Base-by-base conservation (phyloP, 37 sponge, comb jelly and placozoan genomes). In the Diacarnus erythraeanus region DNA sequence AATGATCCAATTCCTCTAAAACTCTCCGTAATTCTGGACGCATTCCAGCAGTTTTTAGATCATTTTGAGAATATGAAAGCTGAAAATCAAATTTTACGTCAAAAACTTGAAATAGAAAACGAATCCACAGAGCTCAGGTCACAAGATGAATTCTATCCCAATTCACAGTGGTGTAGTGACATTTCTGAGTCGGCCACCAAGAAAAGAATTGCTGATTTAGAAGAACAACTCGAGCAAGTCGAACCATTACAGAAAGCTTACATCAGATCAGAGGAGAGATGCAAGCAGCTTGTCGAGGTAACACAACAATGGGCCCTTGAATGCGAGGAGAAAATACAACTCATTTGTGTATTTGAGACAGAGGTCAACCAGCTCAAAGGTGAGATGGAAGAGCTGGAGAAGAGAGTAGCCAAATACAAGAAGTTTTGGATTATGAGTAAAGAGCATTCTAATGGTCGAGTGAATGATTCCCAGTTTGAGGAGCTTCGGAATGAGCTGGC, bases 231-330 rank as follows among this genome's bases (percentile, higher is more conserved):
- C 34, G 4, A 26, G 29, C 17, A 27, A 21, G 8, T 67, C 9
- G 56, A 65, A 22, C 57, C 36, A 12, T 21, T 67, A 12, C 20
- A 78, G 69, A 78, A 23, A 66, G 42, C 57, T 12, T 56, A 51
- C 30, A 29, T 26, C 5, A 69, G 44, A 21, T 72, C 82, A 1
- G 74, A 82, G 21, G 64, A 71, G 41, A 39, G 82, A 3, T 38
- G 42, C 66, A 61, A 74, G 51, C 73, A 82, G 36, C 74, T 82
- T 15, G 74, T 73, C 3, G 74, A 3, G 22, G 63, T 73, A n/a
- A 82, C 72, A 2, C 65, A 82, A n/a, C 66, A 82, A 38, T 82
- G 82, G 82, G 74, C 82, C 38, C 2, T 64, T 3, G 82, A 82
- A 43, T 72, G 73, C 39, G 54, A 31, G 4, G 82, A 82, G 36